Conservation (phyloP, 1,140 invertebrate species). For the Heliconius hermathena region DNA sequence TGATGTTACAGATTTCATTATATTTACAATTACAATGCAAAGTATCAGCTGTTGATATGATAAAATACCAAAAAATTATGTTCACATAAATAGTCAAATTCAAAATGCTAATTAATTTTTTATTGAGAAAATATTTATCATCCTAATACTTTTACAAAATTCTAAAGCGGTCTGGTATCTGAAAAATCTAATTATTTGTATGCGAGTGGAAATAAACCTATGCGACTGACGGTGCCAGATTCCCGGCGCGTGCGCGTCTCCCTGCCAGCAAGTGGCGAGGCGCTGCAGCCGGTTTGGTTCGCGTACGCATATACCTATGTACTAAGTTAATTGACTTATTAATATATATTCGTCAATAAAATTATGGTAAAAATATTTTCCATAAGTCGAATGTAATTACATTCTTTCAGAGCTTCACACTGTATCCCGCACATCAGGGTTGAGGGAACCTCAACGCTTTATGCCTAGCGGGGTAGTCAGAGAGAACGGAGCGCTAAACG, state of each 20-base stretch:
- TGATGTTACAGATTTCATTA: too few relatives aligned
- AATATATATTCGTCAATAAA: background rate
- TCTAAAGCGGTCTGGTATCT: conserved; percentile 56
- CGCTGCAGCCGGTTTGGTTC: conserved; percentile 21
- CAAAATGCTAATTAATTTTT: background rate
- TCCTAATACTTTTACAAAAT: background rate
- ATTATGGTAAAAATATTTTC: background rate
- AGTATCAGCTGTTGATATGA: too few relatives aligned
- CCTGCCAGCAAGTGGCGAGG: conserved; percentile 28
- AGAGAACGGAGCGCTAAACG: too few relatives aligned
- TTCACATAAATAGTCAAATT: background rate
- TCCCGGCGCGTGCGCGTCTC: conserved; percentile 45
- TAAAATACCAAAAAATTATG: too few relatives aligned
- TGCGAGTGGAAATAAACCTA: conserved; percentile 61
- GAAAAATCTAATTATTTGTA: conserved; percentile 68
- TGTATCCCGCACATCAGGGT: too few relatives aligned
- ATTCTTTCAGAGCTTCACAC: too few relatives aligned
- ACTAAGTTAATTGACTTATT: background rate
- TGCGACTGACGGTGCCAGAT: conserved; percentile 57
- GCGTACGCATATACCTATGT: conserved; percentile 23
- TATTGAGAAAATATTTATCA: background rate
- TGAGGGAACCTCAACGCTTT: too few relatives aligned
- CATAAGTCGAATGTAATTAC: too few relatives aligned
- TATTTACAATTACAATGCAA: too few relatives aligned
- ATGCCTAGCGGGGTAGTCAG: too few relatives aligned